These are phyloP conservation scores for Pempheris klunzingeri DNA, from an alignment of 2,797 vertebrate species.

Conservation along the genomic window DNA sequence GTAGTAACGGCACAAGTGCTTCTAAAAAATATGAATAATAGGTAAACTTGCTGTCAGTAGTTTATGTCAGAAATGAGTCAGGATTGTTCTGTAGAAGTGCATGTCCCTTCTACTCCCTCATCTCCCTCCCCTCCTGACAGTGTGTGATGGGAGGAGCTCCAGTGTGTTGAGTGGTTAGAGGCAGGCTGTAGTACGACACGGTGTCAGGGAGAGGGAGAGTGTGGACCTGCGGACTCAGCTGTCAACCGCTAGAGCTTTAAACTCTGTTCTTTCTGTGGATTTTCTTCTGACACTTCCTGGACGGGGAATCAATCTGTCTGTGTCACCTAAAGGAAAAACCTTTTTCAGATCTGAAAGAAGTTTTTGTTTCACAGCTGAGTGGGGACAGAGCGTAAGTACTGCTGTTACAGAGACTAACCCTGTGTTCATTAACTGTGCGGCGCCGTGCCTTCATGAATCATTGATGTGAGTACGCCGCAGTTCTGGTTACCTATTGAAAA, in stretches of 20 bases:
- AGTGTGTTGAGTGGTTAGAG: conserved; percentile 55
- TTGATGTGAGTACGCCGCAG: conserved; percentile 69
- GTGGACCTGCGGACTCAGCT: conserved; percentile 68
- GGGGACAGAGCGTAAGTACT: conserved; percentile 71
- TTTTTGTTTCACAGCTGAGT: conserved; percentile 55
- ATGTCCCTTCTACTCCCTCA: conserved; percentile 14
- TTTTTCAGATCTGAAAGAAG: conserved; percentile 44
- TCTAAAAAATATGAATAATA: not conserved
- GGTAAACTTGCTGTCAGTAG: conserved; percentile 2
- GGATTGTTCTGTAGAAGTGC: conserved; percentile 7
- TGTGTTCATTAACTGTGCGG: conserved; percentile 75
- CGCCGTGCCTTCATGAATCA: conserved; percentile 74
- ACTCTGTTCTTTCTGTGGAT: conserved; percentile 64
- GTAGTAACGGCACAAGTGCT: not conserved
- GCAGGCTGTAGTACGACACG: conserved; percentile 76
- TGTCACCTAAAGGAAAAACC: conserved; percentile 45
- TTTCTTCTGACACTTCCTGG: conserved; percentile 49
- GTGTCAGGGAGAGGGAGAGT: conserved; percentile 71
- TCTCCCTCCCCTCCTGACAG: conserved; percentile 22
- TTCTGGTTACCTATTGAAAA: conserved; percentile 73
- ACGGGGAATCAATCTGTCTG: conserved; percentile 45
- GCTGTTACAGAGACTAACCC: conserved; percentile 50
- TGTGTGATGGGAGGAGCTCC: conserved; percentile 73
- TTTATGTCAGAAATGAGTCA: conserved; percentile 29
- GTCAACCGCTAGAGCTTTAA: conserved; percentile 59